Evolutionary conservation across 2,113 vertebrate genomes (phyloP).

Genomic region (Cyprinodon brontotheroides): DNA sequence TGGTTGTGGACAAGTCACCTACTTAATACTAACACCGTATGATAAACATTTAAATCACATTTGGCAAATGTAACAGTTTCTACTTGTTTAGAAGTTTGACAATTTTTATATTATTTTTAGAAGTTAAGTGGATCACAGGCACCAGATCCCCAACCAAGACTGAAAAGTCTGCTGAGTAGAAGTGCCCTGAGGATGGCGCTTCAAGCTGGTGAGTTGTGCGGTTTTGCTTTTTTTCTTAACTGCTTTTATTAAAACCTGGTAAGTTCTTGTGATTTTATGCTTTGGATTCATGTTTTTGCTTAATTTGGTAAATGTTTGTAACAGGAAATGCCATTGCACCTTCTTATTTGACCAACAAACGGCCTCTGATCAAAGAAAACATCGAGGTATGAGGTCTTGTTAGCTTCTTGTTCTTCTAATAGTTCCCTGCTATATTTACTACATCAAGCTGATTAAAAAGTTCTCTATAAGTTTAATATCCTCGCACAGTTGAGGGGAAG

Average conservation of each 20-base stretch:
- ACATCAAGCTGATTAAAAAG: background rate
- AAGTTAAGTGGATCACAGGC: slow-evolving; percentile 48
- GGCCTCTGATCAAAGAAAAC: slow-evolving; percentile 1
- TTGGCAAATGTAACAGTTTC: background rate
- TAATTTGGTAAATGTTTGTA: background rate
- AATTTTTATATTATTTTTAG: slow-evolving; percentile 18
- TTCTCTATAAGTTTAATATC: background rate
- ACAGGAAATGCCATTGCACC: slow-evolving; percentile 30
- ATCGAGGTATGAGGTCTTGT: slow-evolving; percentile 43
- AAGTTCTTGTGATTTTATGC: background rate
- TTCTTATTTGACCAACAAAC: slow-evolving; percentile 51
- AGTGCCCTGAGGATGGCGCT: slow-evolving; percentile 78
- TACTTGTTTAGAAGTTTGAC: background rate
- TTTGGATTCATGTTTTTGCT: background rate
- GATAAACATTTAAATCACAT: background rate
- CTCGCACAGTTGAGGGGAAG: background rate
- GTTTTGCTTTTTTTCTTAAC: background rate
- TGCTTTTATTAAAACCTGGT: background rate
- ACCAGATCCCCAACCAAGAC: slow-evolving; percentile 77
- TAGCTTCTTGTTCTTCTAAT: background rate
- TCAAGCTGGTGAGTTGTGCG: slow-evolving; percentile 78
- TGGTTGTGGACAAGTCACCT: slow-evolving; percentile 97
- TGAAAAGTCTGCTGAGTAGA: slow-evolving; percentile 88
- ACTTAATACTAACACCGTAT: slow-evolving; percentile 81
- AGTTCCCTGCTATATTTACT: background rate